Evolutionary conservation across 1,140 invertebrate genomes (phyloP).

Genomic region (Drosophila teissieri): DNA sequence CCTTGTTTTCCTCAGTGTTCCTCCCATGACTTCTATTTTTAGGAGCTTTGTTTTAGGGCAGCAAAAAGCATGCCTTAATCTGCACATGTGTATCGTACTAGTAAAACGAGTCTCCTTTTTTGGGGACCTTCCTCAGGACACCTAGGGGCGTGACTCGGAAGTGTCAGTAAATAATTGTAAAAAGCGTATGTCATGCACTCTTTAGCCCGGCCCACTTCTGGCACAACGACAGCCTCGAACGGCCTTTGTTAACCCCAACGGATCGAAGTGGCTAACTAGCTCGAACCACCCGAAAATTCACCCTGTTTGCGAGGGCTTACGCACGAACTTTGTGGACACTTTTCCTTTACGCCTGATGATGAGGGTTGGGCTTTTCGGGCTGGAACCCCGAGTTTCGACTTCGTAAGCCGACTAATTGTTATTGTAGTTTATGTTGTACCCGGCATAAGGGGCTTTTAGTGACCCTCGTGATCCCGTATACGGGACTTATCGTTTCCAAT

Average conservation of each 20-base stretch:
- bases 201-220: slow-evolving; percentile 15
- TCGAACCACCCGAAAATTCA: not conserved
- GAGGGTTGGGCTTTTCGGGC: slow-evolving; percentile 47
- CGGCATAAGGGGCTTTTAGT: slow-evolving; percentile 16
- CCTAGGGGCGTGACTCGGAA: slow-evolving; percentile 44
- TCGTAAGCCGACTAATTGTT: slow-evolving; percentile 71
- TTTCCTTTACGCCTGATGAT: slow-evolving; percentile 61
- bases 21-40: not conserved
- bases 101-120: not conserved
- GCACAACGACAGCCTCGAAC: slow-evolving; percentile 27
- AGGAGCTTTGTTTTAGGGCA: slow-evolving; percentile 13
- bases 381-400: not conserved
- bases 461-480: slow-evolving; percentile 38
- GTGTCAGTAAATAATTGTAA: slow-evolving; percentile 51
- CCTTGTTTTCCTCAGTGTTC: not conserved
- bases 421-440: slow-evolving; percentile 58
- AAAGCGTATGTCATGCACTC: slow-evolving; percentile 41
- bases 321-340: slow-evolving; percentile 63
- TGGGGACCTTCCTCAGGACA: slow-evolving; percentile 10
- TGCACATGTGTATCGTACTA: slow-evolving; percentile 1
- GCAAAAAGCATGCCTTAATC: slow-evolving; percentile 24
- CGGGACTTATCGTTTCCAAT: slow-evolving; percentile 58
- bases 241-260: slow-evolving; percentile 54
- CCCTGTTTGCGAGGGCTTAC: slow-evolving; percentile 51
- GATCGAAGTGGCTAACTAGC: slow-evolving; percentile 28